Evolutionary conservation across 1,140 invertebrate species (phyloP).

Genomic region (Meloidogyne exigua): DNA sequence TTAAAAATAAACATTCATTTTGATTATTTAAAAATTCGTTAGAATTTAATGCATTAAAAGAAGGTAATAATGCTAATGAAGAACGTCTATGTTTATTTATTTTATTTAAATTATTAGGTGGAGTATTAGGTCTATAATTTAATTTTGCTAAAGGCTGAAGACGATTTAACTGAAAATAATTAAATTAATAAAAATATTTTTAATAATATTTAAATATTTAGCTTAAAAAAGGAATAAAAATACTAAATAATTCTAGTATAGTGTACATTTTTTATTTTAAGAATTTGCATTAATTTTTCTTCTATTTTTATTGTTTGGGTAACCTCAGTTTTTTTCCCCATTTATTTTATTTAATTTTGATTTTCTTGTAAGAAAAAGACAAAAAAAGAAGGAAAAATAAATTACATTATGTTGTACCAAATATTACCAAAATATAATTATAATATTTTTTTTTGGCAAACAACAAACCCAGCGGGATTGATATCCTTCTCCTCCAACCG

Average conservation of each 20-base stretch:
- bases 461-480: constrained; percentile 3
- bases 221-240: no score
- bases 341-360: constrained; percentile 6
- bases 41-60: neutral
- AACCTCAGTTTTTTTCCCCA: neutral
- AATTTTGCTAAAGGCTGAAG: neutral
- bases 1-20: no score
- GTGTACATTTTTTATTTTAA: no score
- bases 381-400: neutral
- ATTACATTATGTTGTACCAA: no score
- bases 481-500: neutral
- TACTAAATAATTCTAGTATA: no score
- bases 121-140: neutral
- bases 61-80: neutral
- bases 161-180: constrained; percentile 2
- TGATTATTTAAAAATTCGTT: neutral
- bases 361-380: neutral
- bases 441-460: neutral
- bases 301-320: neutral
- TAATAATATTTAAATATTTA: no score
- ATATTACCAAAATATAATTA: neutral
- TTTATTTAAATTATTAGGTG: neutral
- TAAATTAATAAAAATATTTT: no score
- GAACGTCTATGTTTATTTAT: neutral
- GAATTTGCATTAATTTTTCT: no score